These are phyloP conservation scores for Parauchenoglanis punctatus DNA, from an alignment of 2,797 vertebrate species.

Conservation along the genomic window DNA sequence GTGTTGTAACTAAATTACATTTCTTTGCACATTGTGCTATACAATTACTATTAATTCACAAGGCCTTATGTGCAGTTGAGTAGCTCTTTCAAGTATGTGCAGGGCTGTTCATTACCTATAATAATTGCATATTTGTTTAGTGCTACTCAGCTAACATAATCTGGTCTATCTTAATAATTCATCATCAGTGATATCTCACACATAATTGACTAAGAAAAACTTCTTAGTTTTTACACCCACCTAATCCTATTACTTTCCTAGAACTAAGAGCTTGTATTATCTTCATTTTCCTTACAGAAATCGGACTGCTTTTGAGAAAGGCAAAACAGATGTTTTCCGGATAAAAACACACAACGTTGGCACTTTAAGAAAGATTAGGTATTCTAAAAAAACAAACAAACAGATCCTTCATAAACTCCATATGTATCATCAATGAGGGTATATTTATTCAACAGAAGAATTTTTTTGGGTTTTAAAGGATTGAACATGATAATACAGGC, in stretches of 20 bases:
- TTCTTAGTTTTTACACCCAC: neutral
- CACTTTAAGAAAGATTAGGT: constrained; percentile 91
- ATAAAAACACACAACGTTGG: constrained; percentile 95
- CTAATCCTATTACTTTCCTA: neutral
- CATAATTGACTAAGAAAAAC: too few relatives aligned
- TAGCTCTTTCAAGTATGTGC: neutral
- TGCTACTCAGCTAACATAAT: neutral
- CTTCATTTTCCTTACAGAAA: constrained; percentile 80
- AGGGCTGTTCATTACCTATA: neutral
- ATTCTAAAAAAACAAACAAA: constrained; percentile 21
- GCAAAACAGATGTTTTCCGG: constrained; percentile 91
- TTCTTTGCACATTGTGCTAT: constrained; percentile 36
- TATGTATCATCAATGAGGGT: neutral
- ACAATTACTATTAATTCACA: constrained; percentile 2
- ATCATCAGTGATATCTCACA: neutral
- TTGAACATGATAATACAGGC: constrained; percentile 94
- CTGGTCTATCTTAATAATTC: neutral
- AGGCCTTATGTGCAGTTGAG: neutral
- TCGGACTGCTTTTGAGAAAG: constrained; percentile 89
- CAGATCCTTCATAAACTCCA: neutral
- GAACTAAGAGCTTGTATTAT: neutral
- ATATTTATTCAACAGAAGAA: constrained; percentile 2
- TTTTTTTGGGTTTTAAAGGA: constrained; percentile 70
- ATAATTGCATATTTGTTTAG: neutral
- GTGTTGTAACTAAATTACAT: constrained; percentile 26